A percentile compares a stretch with the other conserved stretches of the same genome.
Conservation (phyloP, 1,140 invertebrate genomes). For the Hestina assimilis region DNA sequence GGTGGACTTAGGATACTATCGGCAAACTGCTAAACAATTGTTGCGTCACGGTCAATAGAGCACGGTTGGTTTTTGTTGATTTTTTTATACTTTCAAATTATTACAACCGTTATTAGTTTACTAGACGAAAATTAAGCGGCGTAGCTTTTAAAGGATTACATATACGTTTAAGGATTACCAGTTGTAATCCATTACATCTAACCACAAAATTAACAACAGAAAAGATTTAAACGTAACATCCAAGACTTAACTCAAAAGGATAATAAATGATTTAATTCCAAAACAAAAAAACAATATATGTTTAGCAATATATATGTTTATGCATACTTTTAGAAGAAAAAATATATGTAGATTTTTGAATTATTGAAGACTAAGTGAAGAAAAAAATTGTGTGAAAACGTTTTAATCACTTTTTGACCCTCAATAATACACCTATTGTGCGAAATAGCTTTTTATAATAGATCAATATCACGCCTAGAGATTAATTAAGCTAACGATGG, state of each 20-base stretch:
- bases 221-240: conserved; percentile 15
- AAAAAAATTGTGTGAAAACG: conserved; percentile 53
- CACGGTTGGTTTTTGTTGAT: conserved; percentile 53
- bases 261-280: background rate
- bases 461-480: conserved; percentile 40
- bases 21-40: conserved; percentile 74
- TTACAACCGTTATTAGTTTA: conserved; percentile 47
- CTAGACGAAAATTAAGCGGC: conserved; percentile 37
- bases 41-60: conserved; percentile 74
- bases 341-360: no score
- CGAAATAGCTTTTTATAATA: conserved; percentile 50
- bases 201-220: background rate
- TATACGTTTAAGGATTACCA: conserved; percentile 34
- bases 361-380: conserved; percentile 8
- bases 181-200: conserved; percentile 11
- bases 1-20: conserved; percentile 67
- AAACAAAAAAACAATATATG: background rate
- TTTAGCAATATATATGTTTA: no score
- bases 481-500: background rate
- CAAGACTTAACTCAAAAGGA: background rate
- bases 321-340: no score
- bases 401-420: conserved; percentile 2
- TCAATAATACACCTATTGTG: conserved; percentile 48
- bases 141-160: conserved; percentile 43
- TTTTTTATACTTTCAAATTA: conserved; percentile 43